Evolutionary conservation across 2,888 invertebrate species (phyloP).

Genomic region (Drosophila silvestris): DNA sequence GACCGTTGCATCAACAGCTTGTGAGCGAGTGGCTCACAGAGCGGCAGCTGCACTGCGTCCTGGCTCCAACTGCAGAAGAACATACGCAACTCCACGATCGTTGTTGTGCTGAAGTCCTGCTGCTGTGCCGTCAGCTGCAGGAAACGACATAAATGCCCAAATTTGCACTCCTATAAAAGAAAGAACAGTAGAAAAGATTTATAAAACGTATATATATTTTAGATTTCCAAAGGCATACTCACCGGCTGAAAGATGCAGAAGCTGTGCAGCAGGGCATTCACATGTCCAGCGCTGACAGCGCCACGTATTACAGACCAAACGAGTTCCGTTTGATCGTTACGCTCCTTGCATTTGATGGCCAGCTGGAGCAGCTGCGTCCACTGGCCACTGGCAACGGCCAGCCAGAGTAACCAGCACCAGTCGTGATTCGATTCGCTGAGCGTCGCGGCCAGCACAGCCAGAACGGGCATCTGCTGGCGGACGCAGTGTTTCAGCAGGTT

Average conservation of each 20-base stretch:
- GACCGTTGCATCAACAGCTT: constrained; percentile 87
- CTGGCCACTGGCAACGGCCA: constrained; percentile 80
- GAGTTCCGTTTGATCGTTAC: constrained; percentile 62
- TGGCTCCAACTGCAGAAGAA: constrained; percentile 83
- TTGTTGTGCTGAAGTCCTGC: constrained; percentile 86
- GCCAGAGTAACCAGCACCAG: constrained; percentile 84
- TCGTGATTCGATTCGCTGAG: constrained; percentile 71
- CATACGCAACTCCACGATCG: constrained; percentile 84
- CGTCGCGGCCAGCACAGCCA: constrained; percentile 82
- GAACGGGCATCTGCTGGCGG: constrained; percentile 76
- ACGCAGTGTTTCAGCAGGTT: constrained; percentile 80
- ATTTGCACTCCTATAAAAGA: constrained; percentile 88
- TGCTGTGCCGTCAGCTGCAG: constrained; percentile 86
- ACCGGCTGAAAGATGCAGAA: constrained; percentile 90
- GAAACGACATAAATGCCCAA: constrained; percentile 88
- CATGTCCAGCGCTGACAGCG: constrained; percentile 86
- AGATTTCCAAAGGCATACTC: constrained; percentile 70
- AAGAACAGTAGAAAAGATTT: neutral
- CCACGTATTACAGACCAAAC: constrained; percentile 78
- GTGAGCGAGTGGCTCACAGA: constrained; percentile 84
- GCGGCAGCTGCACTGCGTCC: constrained; percentile 79
- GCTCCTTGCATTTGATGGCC: constrained; percentile 39
- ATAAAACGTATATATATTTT: neutral
- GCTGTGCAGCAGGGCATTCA: constrained; percentile 88
- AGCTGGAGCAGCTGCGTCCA: constrained; percentile 69